These are phyloP conservation scores for Pristionchus mayeri DNA, from an alignment of 2,888 invertebrate species.

Conservation along the genomic window DNA sequence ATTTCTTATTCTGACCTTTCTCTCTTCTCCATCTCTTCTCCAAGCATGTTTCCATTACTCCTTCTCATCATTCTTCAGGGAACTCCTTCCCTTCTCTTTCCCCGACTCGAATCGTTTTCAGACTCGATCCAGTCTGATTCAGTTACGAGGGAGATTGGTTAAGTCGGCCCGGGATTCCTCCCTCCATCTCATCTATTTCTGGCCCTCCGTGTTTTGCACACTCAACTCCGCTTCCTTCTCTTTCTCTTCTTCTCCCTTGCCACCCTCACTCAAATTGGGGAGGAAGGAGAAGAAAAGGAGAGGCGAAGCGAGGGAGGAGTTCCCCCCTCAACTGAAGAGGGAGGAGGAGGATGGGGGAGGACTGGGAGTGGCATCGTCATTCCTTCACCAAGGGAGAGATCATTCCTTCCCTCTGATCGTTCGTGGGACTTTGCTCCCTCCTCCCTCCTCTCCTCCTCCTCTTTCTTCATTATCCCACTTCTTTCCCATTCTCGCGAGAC, in stretches of 20 bases:
- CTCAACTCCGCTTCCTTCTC: background rate
- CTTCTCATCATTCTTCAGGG: background rate
- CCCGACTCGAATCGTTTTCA: background rate
- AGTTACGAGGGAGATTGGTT: background rate
- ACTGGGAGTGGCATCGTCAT: too few species aligned
- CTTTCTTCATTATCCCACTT: too few species aligned
- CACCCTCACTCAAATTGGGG: slow-evolving; percentile 36
- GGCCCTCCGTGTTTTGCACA: background rate
- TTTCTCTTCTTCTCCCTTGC: background rate
- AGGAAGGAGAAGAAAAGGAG: slow-evolving; percentile 4
- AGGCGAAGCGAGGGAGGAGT: background rate
- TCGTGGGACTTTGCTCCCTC: background rate
- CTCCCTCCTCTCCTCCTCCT: background rate
- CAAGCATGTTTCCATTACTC: background rate
- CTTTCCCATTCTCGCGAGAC: background rate
- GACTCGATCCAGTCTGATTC: background rate
- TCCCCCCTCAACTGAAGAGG: background rate
- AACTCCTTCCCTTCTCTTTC: background rate
- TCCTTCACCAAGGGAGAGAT: too few species aligned
- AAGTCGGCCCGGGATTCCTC: background rate
- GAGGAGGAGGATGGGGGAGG: background rate
- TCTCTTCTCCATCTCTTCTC: background rate
- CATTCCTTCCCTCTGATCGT: background rate
- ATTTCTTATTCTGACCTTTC: too few species aligned
- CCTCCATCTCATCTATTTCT: background rate